A percentile compares a stretch with the other conserved stretches of the same genome.
Conservation (phyloP, 2,888 invertebrate genomes). For the Lydus trimaculatus region DNA sequence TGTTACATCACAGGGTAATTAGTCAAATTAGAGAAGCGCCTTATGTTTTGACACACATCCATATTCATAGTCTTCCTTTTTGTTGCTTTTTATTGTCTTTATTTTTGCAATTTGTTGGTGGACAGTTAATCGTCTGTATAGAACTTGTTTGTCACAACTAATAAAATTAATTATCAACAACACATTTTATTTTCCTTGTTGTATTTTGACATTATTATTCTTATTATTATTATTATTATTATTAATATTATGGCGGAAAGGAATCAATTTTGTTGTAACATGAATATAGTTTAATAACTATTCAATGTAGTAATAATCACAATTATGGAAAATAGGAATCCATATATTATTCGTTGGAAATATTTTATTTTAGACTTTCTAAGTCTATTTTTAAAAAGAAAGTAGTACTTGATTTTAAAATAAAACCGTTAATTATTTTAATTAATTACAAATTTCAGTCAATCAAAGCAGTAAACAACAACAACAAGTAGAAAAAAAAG, state of each 20-base stretch:
- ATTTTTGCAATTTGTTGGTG: neutral
- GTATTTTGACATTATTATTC: neutral
- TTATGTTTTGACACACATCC: neutral
- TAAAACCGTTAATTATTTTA: conserved; percentile 5
- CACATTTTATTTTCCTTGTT: neutral
- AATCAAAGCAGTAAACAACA: neutral
- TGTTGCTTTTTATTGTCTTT: neutral
- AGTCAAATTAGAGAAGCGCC: neutral
- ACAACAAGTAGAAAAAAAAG: conserved; percentile 10
- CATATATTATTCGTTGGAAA: neutral
- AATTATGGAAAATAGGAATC: conserved; percentile 1
- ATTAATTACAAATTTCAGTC: neutral
- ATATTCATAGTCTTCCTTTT: neutral
- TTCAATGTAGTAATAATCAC: neutral
- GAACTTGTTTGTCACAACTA: neutral
- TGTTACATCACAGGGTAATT: neutral
- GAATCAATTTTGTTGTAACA: neutral
- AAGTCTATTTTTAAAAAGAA: conserved; percentile 1
- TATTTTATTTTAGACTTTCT: conserved; percentile 6
- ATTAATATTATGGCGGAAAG: neutral
- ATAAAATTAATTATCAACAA: neutral
- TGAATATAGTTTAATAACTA: neutral
- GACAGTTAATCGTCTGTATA: neutral
- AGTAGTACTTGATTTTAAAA: neutral
- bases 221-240: neutral